Base-by-base conservation (phyloP, 2,888 invertebrate species). In the Scrobipalpa costella region DNA sequence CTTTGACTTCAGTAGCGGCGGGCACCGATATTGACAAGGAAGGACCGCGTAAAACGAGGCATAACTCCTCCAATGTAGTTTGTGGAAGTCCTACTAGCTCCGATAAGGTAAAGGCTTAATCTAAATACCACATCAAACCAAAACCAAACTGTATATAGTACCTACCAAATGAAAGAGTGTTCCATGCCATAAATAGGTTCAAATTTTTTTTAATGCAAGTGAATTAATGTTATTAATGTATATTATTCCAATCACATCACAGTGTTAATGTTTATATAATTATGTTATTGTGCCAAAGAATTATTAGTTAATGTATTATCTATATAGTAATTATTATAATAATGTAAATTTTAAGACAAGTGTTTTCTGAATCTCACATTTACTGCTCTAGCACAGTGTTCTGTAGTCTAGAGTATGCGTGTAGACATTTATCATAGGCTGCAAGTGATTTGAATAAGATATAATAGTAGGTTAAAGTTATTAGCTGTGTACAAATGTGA, bases 1-100 rank as follows among this genome's bases (percentile, higher is more conserved):
- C 98, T 21, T 92, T 98, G 34, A 96, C 96, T 19, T 96, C 97
- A 34, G 95, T 95, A 38, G 95, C 95, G 73, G 93, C 95, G 6
- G 93, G 93, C 59, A 92, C 93, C 63, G 95, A 95, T 67, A 90
- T 93, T 60, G 95, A 95, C 77, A 86, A 92, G 66, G 96, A 96
- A 74, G 95, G 95, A 59, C 93, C 94, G 58, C 93, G 97, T 57
- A 96, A 96, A 80, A 96, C 96, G 13, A 93, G 97, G 64, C 97
- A 97, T 80, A 96, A 96, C 84, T 96, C 96, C 21, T 94, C 94
- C 76, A 94, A 94, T 69, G 80, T 94, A 60, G 76, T 88, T 40
- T 92, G 93, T 71, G 86, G 90, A 50, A 92, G 92, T 71, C 86
- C 90, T 34, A 79, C 76, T 64, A 80, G 73, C 67, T 73, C 72